Conservation (phyloP, 2,888 invertebrate species). For the Melieria omissa region DNA sequence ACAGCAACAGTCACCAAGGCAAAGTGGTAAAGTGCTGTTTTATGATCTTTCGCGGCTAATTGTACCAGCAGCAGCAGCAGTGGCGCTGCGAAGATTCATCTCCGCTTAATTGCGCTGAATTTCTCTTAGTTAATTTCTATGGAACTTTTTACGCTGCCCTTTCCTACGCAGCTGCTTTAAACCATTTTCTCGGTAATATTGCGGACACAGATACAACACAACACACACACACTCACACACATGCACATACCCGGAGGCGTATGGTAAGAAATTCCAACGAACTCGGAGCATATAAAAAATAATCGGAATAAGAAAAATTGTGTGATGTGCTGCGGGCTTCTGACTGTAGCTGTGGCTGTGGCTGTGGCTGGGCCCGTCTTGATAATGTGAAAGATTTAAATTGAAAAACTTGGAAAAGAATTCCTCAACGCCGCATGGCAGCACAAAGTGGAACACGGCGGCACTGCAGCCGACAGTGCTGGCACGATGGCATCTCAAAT, state of each 20-base stretch:
- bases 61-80: not conserved
- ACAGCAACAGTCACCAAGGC: not conserved
- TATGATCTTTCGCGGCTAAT: conserved; percentile 1
- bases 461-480: too few relatives aligned
- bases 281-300: too few relatives aligned
- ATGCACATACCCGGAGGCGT: not conserved
- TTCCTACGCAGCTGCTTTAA: not conserved
- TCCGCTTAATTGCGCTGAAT: not conserved
- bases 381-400: too few relatives aligned
- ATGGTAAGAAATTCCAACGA: too few relatives aligned
- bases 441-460: too few relatives aligned
- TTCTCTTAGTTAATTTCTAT: conserved; percentile 1
- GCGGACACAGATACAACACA: not conserved
- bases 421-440: too few relatives aligned
- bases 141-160: not conserved
- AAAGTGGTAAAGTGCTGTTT: not conserved
- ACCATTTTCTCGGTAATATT: conserved; percentile 5
- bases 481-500: too few relatives aligned
- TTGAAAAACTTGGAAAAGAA: too few relatives aligned
- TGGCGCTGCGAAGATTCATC: not conserved
- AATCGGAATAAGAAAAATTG: too few relatives aligned
- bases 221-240: not conserved
- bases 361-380: too few relatives aligned
- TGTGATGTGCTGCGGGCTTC: too few relatives aligned
- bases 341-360: too few relatives aligned